These are phyloP conservation scores for Hylomyscus alleni DNA, from an alignment of 2,797 vertebrate genomes.

Conservation along the genomic window DNA sequence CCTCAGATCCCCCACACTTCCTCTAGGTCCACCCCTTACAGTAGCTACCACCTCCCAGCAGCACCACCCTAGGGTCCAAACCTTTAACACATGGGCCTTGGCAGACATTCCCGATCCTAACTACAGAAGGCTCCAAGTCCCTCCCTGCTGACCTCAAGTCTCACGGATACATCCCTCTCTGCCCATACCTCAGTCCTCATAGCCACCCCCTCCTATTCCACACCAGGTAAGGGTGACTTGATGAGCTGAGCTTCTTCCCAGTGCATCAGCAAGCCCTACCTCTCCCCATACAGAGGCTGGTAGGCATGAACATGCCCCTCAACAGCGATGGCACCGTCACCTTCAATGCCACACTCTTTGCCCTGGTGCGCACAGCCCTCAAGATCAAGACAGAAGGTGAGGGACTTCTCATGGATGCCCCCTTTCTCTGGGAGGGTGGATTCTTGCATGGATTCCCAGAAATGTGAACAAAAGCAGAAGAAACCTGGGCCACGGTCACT, in stretches of 20 bases:
- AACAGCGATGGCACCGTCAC: constrained; percentile 99
- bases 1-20: background rate
- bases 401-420: background rate
- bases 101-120: background rate
- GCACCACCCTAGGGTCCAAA: background rate
- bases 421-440: background rate
- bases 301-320: constrained; percentile 99
- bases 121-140: background rate
- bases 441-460: background rate
- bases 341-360: constrained; percentile 98
- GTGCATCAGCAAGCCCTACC: background rate
- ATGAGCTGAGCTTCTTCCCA: background rate
- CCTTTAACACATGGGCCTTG: background rate
- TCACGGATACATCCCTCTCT: accelerated
- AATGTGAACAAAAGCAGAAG: background rate
- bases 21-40: background rate
- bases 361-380: constrained; percentile 97
- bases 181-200: background rate
- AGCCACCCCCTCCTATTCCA: background rate
- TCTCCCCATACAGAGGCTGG: constrained; percentile 92
- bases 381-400: constrained; percentile 99
- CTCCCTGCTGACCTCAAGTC: background rate
- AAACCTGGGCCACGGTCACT: background rate
- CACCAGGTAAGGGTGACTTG: background rate
- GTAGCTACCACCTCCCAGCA: background rate